A percentile compares a stretch with the other conserved stretches of the same genome.
Evolutionary conservation across 2,888 invertebrate genomes (phyloP).

Genomic region (Leptinotarsa haldemani): DNA sequence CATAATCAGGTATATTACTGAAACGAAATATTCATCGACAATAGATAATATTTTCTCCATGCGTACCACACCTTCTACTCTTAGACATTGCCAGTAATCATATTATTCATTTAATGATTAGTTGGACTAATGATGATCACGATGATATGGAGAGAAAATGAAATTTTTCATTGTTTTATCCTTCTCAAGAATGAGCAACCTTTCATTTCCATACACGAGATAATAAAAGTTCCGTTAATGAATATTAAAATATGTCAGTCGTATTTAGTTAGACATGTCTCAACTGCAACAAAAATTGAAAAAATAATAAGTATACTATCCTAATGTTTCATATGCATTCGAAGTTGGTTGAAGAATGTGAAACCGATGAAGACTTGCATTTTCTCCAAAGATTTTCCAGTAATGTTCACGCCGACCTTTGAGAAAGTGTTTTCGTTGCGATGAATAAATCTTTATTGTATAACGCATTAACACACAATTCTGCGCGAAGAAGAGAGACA

Average conservation of each 20-base stretch:
- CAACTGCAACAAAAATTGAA: too few relatives aligned
- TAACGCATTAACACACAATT: not conserved
- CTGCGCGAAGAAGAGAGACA: not conserved
- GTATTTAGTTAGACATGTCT: not conserved
- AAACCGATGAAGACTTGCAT: too few relatives aligned
- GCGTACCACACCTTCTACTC: not conserved
- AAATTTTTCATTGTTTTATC: not conserved
- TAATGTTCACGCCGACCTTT: not conserved
- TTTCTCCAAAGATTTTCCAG: too few relatives aligned
- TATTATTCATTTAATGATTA: not conserved
- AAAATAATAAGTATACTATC: too few relatives aligned
- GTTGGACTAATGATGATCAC: slow-evolving; percentile 1
- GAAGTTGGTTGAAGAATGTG: too few relatives aligned
- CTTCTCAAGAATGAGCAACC: not conserved
- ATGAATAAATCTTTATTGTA: too few relatives aligned
- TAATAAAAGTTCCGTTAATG: not conserved
- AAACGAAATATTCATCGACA: too few relatives aligned
- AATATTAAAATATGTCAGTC: not conserved
- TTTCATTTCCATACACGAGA: not conserved
- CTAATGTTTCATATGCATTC: too few relatives aligned
- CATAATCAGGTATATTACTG: too few relatives aligned
- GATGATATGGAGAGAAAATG: not conserved
- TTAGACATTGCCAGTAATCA: not conserved
- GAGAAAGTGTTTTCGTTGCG: not conserved
- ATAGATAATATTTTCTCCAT: too few relatives aligned